Base-by-base conservation (phyloP, 2,888 invertebrate species). In the Branchipolynoe longqiensis region DNA sequence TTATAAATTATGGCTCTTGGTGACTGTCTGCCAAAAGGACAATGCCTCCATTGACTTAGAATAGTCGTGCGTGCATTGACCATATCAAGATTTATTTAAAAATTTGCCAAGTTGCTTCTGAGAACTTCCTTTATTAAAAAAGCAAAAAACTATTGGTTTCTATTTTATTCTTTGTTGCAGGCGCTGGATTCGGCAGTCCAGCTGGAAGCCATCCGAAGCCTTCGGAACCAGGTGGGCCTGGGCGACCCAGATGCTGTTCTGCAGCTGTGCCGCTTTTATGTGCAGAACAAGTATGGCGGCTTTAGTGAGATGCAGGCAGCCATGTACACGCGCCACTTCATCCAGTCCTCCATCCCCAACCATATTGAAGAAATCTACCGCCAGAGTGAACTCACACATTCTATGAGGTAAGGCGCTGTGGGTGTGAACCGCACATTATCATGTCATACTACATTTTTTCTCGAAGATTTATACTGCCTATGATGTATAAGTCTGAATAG, bases 361-460 rank as follows among this genome's bases (percentile, higher is more conserved):
- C 88, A 90, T 86, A 90, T 91, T 83, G 90, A 91, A 82, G 89
- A 90, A 38, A 89, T 91, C 64, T 92, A 91, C 87, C 86, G 88
- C 78, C 89, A 89, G 86, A 89, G 89, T 58, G 91, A 92, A 85
- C 90, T 92, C 25, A 92, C 92, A 22, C 90, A 90, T 31, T 91
- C 91, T 73, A 93, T 92, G 92, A 92, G 92, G 92, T 92, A 88
- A 84, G 73, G n/a, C n/a, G n/a, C 22, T 31, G 6, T 6, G 73
- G 36, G 38, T 25, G 25, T n/a, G n/a, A n/a, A n/a, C n/a, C n/a
- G n/a, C n/a, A 8, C n/a, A 62, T 62, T 62, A 28, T 6, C 25
- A 6, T 62, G 62, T 12, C n/a, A n/a, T n/a, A n/a, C n/a, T 62
- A 62, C 25, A 62, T 14, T 62, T 12, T 62, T 62, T 62, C 54